Evolutionary conservation across 2,113 vertebrate genomes (phyloP).

Genomic region (Etia nguti): DNA sequence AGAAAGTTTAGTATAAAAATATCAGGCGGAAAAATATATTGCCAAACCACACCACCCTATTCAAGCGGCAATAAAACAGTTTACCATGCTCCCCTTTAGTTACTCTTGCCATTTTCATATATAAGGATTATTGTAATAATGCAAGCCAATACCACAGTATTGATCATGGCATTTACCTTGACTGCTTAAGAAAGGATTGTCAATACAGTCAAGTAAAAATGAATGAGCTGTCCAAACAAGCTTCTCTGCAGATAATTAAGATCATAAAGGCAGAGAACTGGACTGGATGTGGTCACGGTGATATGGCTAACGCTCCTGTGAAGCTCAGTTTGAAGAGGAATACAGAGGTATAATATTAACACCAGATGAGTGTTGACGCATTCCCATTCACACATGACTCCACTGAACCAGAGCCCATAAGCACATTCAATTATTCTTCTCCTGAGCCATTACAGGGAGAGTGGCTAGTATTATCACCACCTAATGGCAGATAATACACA

Average conservation of each 20-base stretch:
- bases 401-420: conserved; percentile 55
- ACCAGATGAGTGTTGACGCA: conserved; percentile 31
- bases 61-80: not conserved
- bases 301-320: not conserved
- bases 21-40: not conserved
- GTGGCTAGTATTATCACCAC: conserved; percentile 57
- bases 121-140: conserved; percentile 55
- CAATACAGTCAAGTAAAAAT: conserved; percentile 67
- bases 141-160: conserved; percentile 52
- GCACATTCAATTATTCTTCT: conserved; percentile 65
- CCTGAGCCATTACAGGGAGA: conserved; percentile 52
- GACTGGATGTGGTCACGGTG: not conserved
- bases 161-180: conserved; percentile 60
- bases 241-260: conserved; percentile 56
- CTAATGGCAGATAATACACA: conserved; percentile 72
- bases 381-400: conserved; percentile 32
- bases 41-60: not conserved
- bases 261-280: conserved; percentile 17
- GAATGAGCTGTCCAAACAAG: conserved; percentile 57
- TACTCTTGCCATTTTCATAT: conserved; percentile 25
- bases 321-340: conserved; percentile 26
- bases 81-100: not conserved
- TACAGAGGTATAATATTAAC: conserved; percentile 19
- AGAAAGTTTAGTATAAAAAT: not conserved
- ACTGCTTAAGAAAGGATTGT: conserved; percentile 62